These are phyloP conservation scores for Sander vitreus DNA, from an alignment of 2,113 vertebrate genomes.

Conservation along the genomic window DNA sequence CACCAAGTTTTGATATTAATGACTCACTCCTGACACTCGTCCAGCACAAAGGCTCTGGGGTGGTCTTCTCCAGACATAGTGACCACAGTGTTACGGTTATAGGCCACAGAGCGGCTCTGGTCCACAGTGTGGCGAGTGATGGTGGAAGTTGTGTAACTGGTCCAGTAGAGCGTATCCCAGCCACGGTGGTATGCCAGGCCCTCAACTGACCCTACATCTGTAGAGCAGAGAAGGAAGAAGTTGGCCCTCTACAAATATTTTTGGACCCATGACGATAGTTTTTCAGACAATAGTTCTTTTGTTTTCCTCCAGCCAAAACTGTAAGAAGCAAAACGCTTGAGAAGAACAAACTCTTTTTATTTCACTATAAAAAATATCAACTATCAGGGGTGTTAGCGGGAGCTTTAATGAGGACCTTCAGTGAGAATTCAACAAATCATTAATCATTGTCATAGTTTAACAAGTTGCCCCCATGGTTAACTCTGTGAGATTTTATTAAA, in stretches of 20 bases:
- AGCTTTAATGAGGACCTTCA: conserved; percentile 30
- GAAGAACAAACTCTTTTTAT: conserved; percentile 20
- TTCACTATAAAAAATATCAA: conserved; percentile 13
- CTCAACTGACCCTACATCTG: conserved; percentile 97
- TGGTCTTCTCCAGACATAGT: conserved; percentile 98
- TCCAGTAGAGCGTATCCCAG: conserved; percentile 98
- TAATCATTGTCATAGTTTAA: conserved; percentile 46
- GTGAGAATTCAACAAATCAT: conserved; percentile 41
- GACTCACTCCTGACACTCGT: conserved; percentile 96
- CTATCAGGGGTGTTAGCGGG: conserved; percentile 9
- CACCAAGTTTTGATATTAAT: conserved; percentile 14
- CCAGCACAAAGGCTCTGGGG: conserved; percentile 95
- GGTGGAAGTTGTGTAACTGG: conserved; percentile 97
- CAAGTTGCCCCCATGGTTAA: conserved; percentile 18
- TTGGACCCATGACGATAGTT: neutral
- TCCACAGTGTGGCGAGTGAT: conserved; percentile 96
- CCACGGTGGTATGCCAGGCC: conserved; percentile 95
- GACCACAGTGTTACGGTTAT: conserved; percentile 94
- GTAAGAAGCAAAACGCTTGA: neutral
- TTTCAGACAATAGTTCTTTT: neutral
- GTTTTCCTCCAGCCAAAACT: conserved; percentile 8
- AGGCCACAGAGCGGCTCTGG: conserved; percentile 91
- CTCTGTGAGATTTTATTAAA: conserved; percentile 20
- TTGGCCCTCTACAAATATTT: conserved; percentile 1
- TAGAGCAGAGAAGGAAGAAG: conserved; percentile 6